Conservation (phyloP, 92 coral and sea anemone genomes). For the Porites lobata region DNA sequence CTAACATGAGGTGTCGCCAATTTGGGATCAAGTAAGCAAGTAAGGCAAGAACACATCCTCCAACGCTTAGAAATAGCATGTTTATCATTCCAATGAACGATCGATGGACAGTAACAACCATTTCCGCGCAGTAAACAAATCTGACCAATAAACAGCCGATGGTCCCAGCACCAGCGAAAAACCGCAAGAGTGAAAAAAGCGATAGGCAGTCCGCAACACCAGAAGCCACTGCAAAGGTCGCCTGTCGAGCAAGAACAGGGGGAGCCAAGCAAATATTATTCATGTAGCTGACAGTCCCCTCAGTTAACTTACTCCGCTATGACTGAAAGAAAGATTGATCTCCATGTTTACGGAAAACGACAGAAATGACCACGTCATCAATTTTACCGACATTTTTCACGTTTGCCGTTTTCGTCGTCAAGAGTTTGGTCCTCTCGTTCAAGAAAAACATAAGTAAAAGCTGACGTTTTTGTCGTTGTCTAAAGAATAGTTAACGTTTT, state of each 20-base stretch:
- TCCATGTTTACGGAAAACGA: too few species aligned
- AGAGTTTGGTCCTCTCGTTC: too few species aligned
- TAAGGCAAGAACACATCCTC: conserved; percentile 61
- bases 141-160: conserved; percentile 77
- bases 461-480: too few species aligned
- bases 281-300: background rate
- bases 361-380: too few species aligned
- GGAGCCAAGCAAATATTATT: too few species aligned
- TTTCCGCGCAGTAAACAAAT: conserved; percentile 80
- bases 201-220: conserved; percentile 68
- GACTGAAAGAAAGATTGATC: too few species aligned
- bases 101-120: conserved; percentile 72
- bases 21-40: conserved; percentile 79
- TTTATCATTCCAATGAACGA: conserved; percentile 76
- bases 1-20: conserved; percentile 71
- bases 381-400: too few species aligned
- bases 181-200: conserved; percentile 77
- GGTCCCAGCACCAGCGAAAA: conserved; percentile 75
- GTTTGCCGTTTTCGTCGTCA: too few species aligned
- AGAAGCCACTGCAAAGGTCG: conserved; percentile 5
- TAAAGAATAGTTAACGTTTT: too few species aligned
- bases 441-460: too few species aligned
- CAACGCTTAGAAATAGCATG: conserved; percentile 68
- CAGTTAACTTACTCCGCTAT: background rate
- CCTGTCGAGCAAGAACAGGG: background rate